Percentiles rank a stretch among this genome's conserved stretches.
phyloP scores from a whole-genome alignment of 2,113 vertebrate species.

The Xiphophorus couchianus region DNA sequence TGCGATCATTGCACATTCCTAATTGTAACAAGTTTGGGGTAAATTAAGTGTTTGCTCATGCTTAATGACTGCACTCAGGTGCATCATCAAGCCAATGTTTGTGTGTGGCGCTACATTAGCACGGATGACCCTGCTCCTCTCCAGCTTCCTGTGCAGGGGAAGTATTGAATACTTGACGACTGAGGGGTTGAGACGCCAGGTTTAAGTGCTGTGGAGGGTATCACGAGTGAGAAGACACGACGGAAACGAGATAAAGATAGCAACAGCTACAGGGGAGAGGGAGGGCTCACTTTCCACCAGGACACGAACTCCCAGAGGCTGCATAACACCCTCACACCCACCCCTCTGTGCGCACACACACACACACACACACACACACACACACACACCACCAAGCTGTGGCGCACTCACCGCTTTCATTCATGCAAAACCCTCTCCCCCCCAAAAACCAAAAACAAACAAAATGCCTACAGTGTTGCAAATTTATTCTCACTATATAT shows the following conservation, averaged over 20 bases:
- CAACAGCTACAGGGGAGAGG: constrained; percentile 26
- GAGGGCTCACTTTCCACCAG: constrained; percentile 53
- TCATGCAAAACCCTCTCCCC: no score
- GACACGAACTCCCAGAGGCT: constrained; percentile 60
- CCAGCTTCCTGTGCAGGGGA: constrained; percentile 65
- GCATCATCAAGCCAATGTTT: neutral
- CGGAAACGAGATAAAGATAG: constrained; percentile 78
- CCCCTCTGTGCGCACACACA: constrained; percentile 11
- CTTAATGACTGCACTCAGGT: neutral
- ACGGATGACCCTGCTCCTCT: constrained; percentile 8
- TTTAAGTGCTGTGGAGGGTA: constrained; percentile 69
- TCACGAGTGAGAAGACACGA: constrained; percentile 70
- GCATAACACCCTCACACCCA: constrained; percentile 40
- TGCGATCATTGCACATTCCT: neutral
- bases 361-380: constrained; percentile 5
- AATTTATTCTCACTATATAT: constrained; percentile 19
- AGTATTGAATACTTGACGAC: constrained; percentile 71
- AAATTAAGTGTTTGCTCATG: neutral
- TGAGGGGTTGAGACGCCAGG: constrained; percentile 71
- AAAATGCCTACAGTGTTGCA: neutral
- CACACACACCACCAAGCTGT: constrained; percentile 7
- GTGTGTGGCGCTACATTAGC: neutral
- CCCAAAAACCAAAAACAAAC: no score
- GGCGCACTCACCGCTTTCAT: neutral
- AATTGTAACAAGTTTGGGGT: neutral